A percentile compares a stretch with the other conserved stretches of the same genome.
Conservation (phyloP, 2,113 vertebrate genomes). For the Lutjanus erythropterus region DNA sequence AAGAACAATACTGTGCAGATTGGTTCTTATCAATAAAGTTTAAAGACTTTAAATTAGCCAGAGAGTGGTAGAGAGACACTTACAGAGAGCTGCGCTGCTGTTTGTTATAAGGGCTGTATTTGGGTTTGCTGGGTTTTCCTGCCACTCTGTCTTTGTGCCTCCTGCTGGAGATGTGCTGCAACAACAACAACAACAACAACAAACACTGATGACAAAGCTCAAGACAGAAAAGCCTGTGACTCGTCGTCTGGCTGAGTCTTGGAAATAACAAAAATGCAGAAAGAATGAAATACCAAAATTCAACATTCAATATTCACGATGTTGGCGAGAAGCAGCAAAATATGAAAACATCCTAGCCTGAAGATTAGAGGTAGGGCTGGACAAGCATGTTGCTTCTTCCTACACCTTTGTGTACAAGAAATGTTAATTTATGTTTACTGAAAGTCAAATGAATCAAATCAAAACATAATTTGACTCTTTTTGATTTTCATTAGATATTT, state of each 20-base stretch:
- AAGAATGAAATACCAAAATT: too few relatives aligned
- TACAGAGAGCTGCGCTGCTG: slow-evolving; percentile 90
- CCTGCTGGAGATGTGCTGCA: slow-evolving; percentile 98
- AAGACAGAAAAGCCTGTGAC: background rate
- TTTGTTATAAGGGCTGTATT: slow-evolving; percentile 94
- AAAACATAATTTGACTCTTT: too few relatives aligned
- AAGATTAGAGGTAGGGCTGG: too few relatives aligned
- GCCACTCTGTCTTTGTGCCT: slow-evolving; percentile 98
- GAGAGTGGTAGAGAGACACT: slow-evolving; percentile 67
- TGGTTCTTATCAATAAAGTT: background rate
- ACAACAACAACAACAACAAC: slow-evolving; percentile 54
- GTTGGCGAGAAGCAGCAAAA: too few relatives aligned
- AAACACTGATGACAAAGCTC: background rate
- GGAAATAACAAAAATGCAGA: background rate
- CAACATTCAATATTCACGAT: too few relatives aligned
- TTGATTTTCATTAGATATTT: too few relatives aligned
- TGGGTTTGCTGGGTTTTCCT: slow-evolving; percentile 97
- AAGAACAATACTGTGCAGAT: background rate
- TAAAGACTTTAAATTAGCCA: background rate
- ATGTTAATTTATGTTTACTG: too few relatives aligned
- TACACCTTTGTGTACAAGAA: too few relatives aligned
- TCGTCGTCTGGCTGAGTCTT: background rate
- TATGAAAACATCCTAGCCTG: too few relatives aligned
- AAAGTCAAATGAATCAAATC: too few relatives aligned
- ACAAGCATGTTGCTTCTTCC: too few relatives aligned